Evolutionary conservation across 2,888 invertebrate genomes (phyloP).

Genomic region (Deroplatys truncata): DNA sequence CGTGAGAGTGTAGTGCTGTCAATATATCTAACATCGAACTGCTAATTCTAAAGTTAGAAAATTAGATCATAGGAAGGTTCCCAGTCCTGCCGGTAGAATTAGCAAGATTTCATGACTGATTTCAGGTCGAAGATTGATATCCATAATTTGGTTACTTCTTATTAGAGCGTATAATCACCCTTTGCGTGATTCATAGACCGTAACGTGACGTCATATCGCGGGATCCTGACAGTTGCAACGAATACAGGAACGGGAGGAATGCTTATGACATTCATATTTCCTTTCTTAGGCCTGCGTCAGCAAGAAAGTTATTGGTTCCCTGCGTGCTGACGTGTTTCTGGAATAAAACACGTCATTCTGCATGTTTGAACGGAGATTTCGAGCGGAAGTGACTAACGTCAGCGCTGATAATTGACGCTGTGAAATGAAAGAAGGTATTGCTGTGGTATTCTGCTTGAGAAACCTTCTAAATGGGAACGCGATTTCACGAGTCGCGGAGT

Average conservation of each 20-base stretch:
- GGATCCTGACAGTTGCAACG: not conserved
- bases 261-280: not conserved
- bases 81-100: too few relatives aligned
- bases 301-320: not conserved
- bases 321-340: not conserved
- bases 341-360: not conserved
- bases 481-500: not conserved
- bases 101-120: too few relatives aligned
- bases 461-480: not conserved
- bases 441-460: not conserved
- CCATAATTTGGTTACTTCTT: too few relatives aligned
- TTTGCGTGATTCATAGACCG: too few relatives aligned
- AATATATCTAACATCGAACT: too few relatives aligned
- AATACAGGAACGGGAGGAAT: too few relatives aligned
- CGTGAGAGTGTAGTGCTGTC: too few relatives aligned
- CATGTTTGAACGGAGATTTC: not conserved
- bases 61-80: too few relatives aligned
- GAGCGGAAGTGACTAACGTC: not conserved
- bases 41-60: too few relatives aligned
- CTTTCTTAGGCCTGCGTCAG: not conserved
- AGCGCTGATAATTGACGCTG: not conserved
- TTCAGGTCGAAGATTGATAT: too few relatives aligned
- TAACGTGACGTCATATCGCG: not conserved
- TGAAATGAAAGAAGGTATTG: not conserved
- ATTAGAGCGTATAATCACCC: too few relatives aligned